Evolutionary conservation across 37 sponge, comb jelly and placozoan genomes (phyloP).

Genomic region (Agelas oroides): DNA sequence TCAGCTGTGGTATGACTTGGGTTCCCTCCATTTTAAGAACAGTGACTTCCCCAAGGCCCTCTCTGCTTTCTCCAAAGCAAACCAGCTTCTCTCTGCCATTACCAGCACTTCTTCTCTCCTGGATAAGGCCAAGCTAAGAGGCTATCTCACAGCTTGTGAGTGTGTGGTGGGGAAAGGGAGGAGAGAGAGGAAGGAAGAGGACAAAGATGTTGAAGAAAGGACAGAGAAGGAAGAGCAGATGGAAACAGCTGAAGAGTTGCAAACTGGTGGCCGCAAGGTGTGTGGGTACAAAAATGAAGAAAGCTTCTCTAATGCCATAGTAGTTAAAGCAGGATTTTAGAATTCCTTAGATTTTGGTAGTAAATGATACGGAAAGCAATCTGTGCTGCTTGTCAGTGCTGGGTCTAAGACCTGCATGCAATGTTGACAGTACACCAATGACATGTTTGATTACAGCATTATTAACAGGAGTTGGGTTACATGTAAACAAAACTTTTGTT

Average conservation of each 20-base stretch:
- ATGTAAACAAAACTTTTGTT: too few species aligned
- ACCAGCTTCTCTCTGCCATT: slow-evolving; percentile 15
- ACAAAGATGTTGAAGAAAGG: slow-evolving; percentile 13
- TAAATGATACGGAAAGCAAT: too few species aligned
- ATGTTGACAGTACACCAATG: too few species aligned
- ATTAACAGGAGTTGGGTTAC: too few species aligned
- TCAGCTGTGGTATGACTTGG: slow-evolving; percentile 63
- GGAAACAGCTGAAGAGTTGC: not conserved
- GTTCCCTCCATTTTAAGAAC: slow-evolving; percentile 41
- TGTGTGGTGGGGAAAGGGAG: not conserved
- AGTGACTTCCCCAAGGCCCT: slow-evolving; percentile 38
- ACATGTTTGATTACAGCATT: too few species aligned
- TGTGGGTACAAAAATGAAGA: not conserved
- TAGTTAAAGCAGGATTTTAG: too few species aligned
- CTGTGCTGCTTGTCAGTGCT: too few species aligned
- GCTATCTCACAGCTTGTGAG: slow-evolving; percentile 48
- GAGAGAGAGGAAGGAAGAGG: not conserved
- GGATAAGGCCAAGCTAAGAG: slow-evolving; percentile 20
- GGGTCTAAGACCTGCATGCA: too few species aligned
- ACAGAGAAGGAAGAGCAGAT: not conserved
- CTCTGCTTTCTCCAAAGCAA: not conserved
- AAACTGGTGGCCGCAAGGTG: not conserved
- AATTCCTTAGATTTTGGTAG: too few species aligned
- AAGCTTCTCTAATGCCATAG: too few species aligned
- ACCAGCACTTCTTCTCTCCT: not conserved